These are phyloP conservation scores for Mirza zaza DNA, from an alignment of 2,113 vertebrate species.

Conservation along the genomic window DNA sequence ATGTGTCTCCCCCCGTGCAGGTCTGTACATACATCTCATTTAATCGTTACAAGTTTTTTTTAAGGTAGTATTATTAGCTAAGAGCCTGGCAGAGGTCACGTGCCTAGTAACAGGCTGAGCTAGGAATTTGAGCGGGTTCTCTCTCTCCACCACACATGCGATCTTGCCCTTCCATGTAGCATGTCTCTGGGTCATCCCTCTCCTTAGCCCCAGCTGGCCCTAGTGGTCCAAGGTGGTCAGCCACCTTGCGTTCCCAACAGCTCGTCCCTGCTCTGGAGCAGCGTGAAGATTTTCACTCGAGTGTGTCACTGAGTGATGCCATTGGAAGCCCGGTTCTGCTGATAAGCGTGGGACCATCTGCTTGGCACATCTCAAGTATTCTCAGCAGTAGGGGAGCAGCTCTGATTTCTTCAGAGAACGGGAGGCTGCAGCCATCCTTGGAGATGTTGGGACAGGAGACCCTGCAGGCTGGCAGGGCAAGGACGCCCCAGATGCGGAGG, in stretches of 20 bases:
- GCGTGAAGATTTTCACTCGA: slow-evolving; percentile 56
- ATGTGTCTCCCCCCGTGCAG: rapidly evolving
- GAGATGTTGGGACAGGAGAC: slow-evolving; percentile 65
- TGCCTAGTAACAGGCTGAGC: background rate
- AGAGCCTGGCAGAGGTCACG: background rate
- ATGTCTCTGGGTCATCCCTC: background rate
- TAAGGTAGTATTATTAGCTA: background rate
- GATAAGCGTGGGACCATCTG: slow-evolving; percentile 80
- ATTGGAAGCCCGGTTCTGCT: slow-evolving; percentile 80
- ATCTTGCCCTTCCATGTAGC: background rate
- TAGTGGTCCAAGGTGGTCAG: rapidly evolving
- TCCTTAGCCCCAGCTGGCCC: background rate
- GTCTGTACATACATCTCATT: background rate
- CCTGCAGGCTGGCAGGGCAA: background rate
- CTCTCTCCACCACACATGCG: rapidly evolving
- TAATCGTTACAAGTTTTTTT: too few species aligned
- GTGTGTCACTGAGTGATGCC: slow-evolving; percentile 77
- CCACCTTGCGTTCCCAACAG: background rate
- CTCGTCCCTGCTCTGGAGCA: background rate
- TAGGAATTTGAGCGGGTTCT: background rate
- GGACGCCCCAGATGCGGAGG: background rate
- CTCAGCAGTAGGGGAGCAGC: slow-evolving; percentile 72
- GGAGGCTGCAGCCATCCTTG: slow-evolving; percentile 57
- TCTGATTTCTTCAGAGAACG: slow-evolving; percentile 61
- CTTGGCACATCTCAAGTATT: slow-evolving; percentile 69